Conservation (phyloP, 2,888 invertebrate species). For the Drosophila cognata region DNA sequence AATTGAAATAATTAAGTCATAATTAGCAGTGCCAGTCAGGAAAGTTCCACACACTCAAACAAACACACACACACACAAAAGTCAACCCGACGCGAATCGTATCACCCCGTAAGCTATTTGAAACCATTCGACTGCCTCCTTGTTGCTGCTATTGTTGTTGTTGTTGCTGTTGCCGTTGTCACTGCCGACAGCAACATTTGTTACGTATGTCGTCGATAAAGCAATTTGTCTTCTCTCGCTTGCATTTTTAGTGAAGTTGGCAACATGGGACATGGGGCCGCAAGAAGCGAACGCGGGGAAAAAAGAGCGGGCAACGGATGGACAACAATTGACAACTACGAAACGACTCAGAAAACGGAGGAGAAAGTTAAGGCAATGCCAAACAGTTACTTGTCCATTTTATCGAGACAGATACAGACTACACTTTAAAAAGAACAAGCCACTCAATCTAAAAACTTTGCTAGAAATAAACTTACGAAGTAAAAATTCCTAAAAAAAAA, state of each 20-base stretch:
- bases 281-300: slow-evolving; percentile 11
- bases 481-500: background rate
- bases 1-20: slow-evolving; percentile 79
- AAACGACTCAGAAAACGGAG: slow-evolving; percentile 43
- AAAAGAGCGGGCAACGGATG: slow-evolving; percentile 23
- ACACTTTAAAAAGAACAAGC: background rate
- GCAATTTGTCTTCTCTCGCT: slow-evolving; percentile 78
- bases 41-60: slow-evolving; percentile 1
- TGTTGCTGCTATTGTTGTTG: slow-evolving; percentile 45
- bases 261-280: slow-evolving; percentile 42
- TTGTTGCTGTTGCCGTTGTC: slow-evolving; percentile 65
- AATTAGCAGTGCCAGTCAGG: slow-evolving; percentile 64
- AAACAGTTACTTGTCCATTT: slow-evolving; percentile 80
- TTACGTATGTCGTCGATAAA: slow-evolving; percentile 80
- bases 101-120: slow-evolving; percentile 68
- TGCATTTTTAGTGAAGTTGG: slow-evolving; percentile 67
- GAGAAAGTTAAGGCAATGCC: slow-evolving; percentile 47
- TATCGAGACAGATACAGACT: slow-evolving; percentile 46
- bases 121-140: slow-evolving; percentile 62
- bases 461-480: background rate
- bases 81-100: slow-evolving; percentile 29
- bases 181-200: slow-evolving; percentile 80
- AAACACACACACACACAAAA: slow-evolving; percentile 2
- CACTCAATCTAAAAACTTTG: background rate
- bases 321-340: slow-evolving; percentile 72